Evolutionary conservation across 2,888 invertebrate genomes (phyloP), one percentile per base, ranked within the genome.

Genomic region (Andrena dorsata): DNA sequence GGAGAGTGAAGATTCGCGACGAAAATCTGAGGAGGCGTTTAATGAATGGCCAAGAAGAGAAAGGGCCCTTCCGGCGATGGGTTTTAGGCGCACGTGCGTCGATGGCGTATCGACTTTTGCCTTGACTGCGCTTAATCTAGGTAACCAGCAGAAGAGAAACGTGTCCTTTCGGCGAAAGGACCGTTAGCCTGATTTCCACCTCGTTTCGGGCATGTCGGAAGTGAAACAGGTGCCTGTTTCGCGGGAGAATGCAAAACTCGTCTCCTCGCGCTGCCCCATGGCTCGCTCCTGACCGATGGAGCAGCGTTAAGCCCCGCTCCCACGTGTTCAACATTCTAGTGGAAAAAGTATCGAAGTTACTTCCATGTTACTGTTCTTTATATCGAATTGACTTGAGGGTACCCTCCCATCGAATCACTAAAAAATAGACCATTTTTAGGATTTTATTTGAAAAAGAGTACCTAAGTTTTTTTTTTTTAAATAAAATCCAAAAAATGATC

Each of bases 91-190:
- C 68, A 64, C 76, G 63, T 68, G 60, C 16, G 51, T 20, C 63
- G 76, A 72, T 76, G 80, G 28, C 28, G 49, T 63, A 71, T 82
- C 83, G 81, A 70, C 76, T 71, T 74, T 81, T 81, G 74, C 70
- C 74, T 66, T 10, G 74, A n/a, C 56, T 30, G 10, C 7, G 53
- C 20, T 74, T 71, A 82, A 83, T 77, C 82, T 74, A 83, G 73
- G 82, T 71, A 82, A 78, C 82, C 63, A 78, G 74, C 82, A 47
- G 41, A 41, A 77, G 82, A 82, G 74, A 63, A 82, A 83, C 82
- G 71, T 64, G 77, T 82, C 82, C 82, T 83, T 83, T 83, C 83
- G 74, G 74, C 70, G 81, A 70, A 81, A 70, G 81, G 73, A 70
- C 82, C 77, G 77, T 83, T 82, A 78, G 77, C 71, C 77, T 63